Conservation (phyloP, 2,797 vertebrate species). For the Sebastes minor region DNA sequence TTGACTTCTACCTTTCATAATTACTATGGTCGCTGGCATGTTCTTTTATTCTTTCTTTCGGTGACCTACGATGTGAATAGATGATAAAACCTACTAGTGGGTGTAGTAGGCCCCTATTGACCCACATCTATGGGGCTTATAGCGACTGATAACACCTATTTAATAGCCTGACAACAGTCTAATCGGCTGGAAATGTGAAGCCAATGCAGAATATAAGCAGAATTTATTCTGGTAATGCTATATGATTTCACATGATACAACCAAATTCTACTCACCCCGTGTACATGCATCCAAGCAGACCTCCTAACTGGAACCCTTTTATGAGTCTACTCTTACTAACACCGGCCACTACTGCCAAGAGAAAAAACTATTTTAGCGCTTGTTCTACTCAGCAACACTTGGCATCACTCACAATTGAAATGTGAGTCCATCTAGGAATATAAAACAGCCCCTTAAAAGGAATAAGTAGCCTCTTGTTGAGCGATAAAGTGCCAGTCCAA, state of each 20-base stretch:
- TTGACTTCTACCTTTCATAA: too few species aligned
- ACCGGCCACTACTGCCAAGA: constrained; percentile 8
- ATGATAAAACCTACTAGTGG: too few species aligned
- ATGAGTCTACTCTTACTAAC: constrained; percentile 18
- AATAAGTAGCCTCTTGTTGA: constrained; percentile 46
- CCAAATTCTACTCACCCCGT: neutral
- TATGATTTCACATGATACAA: constrained; percentile 2
- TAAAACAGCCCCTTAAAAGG: constrained; percentile 41
- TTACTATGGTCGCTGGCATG: too few species aligned
- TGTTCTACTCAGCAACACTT: constrained; percentile 31
- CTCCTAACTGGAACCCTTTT: constrained; percentile 31
- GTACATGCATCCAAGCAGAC: constrained; percentile 7
- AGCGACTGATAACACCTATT: too few species aligned
- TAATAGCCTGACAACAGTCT: too few species aligned
- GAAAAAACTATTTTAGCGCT: constrained; percentile 14
- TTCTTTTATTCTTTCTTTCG: too few species aligned
- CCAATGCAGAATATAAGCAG: neutral
- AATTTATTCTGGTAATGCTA: neutral
- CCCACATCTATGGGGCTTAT: too few species aligned
- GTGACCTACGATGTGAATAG: too few species aligned
- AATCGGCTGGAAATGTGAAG: neutral
- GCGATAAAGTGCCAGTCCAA: constrained; percentile 39
- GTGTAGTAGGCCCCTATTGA: too few species aligned
- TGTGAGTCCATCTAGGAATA: constrained; percentile 43
- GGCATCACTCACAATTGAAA: constrained; percentile 36